A percentile compares a stretch with the other conserved stretches of the same genome.
Conservation (phyloP, 1,140 invertebrate species). For the Drosophila triauraria region DNA sequence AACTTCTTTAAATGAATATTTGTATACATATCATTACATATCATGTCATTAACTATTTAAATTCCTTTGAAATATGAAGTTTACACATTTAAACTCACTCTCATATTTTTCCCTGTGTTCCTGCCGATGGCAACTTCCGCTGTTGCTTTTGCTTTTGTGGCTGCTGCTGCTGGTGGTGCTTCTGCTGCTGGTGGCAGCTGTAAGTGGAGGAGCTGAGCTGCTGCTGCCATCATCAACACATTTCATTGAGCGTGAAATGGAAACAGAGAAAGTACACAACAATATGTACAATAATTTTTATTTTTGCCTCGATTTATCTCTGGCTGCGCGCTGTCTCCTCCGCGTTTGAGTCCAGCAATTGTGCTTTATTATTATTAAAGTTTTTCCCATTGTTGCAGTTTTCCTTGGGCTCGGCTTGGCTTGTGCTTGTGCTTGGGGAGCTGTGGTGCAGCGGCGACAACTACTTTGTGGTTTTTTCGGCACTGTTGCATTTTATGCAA, state of each 20-base stretch:
- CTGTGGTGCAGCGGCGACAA: constrained; percentile 29
- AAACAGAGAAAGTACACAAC: constrained; percentile 80
- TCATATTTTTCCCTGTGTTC: constrained; percentile 37
- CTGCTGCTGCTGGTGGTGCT: constrained; percentile 20
- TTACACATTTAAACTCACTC: too few species aligned
- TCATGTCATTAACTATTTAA: too few species aligned
- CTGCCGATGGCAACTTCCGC: constrained; percentile 75
- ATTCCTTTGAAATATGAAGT: too few species aligned
- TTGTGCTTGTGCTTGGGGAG: constrained; percentile 33
- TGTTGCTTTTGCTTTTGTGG: constrained; percentile 47
- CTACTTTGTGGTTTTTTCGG: constrained; percentile 68
- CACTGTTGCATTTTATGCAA: constrained; percentile 71
- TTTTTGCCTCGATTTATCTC: constrained; percentile 54
- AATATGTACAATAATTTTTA: constrained; percentile 75
- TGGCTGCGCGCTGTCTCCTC: constrained; percentile 42
- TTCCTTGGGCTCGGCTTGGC: constrained; percentile 39
- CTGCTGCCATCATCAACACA: constrained; percentile 76
- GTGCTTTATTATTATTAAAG: constrained; percentile 61
- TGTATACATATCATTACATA: too few species aligned
- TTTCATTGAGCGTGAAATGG: constrained; percentile 85
- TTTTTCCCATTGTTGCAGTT: constrained; percentile 78
- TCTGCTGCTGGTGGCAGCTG: constrained; percentile 20
- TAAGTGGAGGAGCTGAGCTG: constrained; percentile 25
- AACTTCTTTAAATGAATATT: too few species aligned
- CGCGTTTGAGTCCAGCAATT: constrained; percentile 42